Conservation (phyloP, 2,113 vertebrate species). For the Campylomormyrus tamandua region DNA sequence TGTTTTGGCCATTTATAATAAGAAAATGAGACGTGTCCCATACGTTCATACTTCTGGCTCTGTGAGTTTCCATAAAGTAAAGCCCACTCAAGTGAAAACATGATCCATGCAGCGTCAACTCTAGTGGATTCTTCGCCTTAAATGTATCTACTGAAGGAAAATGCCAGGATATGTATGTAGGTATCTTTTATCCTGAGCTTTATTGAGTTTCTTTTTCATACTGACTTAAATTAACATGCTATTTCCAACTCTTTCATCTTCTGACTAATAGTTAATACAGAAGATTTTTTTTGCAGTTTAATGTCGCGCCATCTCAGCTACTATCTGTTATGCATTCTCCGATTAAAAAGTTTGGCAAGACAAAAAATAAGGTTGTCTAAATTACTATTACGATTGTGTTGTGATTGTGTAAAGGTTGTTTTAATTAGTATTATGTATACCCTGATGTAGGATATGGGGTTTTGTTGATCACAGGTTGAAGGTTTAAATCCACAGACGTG, state of each 20-base stretch:
- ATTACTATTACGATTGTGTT: not conserved
- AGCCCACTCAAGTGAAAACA: not conserved
- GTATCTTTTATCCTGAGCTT: not conserved
- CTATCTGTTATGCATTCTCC: not conserved
- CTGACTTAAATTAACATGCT: not conserved
- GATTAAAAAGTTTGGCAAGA: not conserved
- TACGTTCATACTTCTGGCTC: not conserved
- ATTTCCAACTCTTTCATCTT: not conserved
- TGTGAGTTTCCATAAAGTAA: not conserved
- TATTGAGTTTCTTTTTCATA: not conserved
- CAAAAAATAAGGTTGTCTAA: not conserved
- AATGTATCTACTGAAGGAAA: not conserved
- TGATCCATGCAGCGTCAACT: not conserved
- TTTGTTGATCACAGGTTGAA: not conserved
- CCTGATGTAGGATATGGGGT: not conserved
- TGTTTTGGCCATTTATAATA: not conserved
- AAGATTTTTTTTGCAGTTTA: not conserved
- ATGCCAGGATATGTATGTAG: not conserved
- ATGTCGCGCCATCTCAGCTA: not conserved
- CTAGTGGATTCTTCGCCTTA: not conserved
- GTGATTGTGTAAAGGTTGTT: not conserved
- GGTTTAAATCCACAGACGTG: not conserved
- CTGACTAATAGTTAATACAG: not conserved
- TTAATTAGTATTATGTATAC: not conserved
- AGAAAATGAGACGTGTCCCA: not conserved